Evolutionary conservation across 2,888 invertebrate species (phyloP).

Genomic region (Zaprionus bogoriensis): DNA sequence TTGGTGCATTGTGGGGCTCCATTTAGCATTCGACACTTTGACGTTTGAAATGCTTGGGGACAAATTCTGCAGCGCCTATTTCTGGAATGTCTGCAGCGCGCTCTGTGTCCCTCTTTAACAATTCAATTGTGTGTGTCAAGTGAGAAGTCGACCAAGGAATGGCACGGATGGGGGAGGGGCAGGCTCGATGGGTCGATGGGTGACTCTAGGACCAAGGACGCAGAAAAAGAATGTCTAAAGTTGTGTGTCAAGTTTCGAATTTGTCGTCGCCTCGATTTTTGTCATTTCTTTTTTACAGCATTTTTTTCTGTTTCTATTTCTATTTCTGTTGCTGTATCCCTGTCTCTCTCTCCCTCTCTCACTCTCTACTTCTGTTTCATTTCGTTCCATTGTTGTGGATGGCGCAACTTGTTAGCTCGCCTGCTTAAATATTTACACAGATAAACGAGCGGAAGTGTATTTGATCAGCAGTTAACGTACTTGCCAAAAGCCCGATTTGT

Average conservation of each 20-base stretch:
- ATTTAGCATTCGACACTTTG: slow-evolving; percentile 3
- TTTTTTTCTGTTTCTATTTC: neutral
- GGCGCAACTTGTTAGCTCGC: slow-evolving; percentile 65
- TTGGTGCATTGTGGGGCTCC: neutral
- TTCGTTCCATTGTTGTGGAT: slow-evolving; percentile 26
- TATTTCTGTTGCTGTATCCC: neutral
- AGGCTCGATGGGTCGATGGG: too few species aligned
- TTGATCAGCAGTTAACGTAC: slow-evolving; percentile 68
- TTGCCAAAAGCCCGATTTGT: slow-evolving; percentile 61
- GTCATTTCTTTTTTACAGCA: slow-evolving; percentile 35
- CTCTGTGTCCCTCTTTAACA: slow-evolving; percentile 44
- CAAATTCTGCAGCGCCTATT: slow-evolving; percentile 8
- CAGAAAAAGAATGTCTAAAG: neutral
- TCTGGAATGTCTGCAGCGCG: slow-evolving; percentile 20
- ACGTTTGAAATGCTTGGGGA: slow-evolving; percentile 7
- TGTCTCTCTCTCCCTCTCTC: too few species aligned
- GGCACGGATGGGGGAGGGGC: neutral
- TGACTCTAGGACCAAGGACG: neutral
- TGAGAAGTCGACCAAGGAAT: neutral
- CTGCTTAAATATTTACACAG: slow-evolving; percentile 75
- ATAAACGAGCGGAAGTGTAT: slow-evolving; percentile 78
- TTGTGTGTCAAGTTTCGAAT: slow-evolving; percentile 28
- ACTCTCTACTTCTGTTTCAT: slow-evolving; percentile 6
- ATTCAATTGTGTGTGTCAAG: slow-evolving; percentile 46
- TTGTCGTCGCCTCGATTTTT: slow-evolving; percentile 33